Evolutionary conservation across 1,140 invertebrate genomes (phyloP), one percentile per base, ranked within the genome.

Genomic region (Triops cancriformis): DNA sequence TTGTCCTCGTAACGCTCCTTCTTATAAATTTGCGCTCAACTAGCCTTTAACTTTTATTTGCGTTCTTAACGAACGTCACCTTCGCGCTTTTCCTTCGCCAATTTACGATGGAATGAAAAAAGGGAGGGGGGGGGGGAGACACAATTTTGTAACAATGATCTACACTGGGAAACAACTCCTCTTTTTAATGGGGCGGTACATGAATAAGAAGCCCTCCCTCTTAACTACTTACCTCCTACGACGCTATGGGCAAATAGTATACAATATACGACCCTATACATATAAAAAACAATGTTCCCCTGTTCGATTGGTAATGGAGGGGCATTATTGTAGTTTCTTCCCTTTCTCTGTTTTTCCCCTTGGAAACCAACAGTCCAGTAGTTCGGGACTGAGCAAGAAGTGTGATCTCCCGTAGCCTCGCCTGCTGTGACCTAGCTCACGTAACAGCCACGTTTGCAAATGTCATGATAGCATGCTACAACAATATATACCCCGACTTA

Each of bases 351-450:
- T 23, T 23, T 64, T 64, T 64, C 14, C 23, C 23, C 9, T 23
- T 1, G 51, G 51, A 64, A 64, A 64, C 23, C 43, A 12, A 45
- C 18, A 45, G 14, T 23, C 6, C 51, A 64, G 14, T 64, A 64
- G 51, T 64, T 23, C 51, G 7, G n/a, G 51, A 37, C 51, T 64
- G 51, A 23, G 51, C 51, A 64, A 64, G 14, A 64, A 23, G 51
- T 64, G 51, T 64, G 51, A 64, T 64, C 14, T 64, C 51, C 51
- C 51, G 51, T 64, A 64, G 51, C 6, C 51, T 64, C 51, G 14
- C 51, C 51, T 64, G 51, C 51, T 64, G 51, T 64, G 51, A 64
- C 51, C 51, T 64, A 64, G 51, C 51, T 64, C 51, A 64, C 51
- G 5, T 64, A 64, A 64, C 14, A n/a, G 51, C 14, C 14, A 11